These are phyloP conservation scores for Uloborus plumipes DNA, from an alignment of 2,888 invertebrate species.

Conservation along the genomic window DNA sequence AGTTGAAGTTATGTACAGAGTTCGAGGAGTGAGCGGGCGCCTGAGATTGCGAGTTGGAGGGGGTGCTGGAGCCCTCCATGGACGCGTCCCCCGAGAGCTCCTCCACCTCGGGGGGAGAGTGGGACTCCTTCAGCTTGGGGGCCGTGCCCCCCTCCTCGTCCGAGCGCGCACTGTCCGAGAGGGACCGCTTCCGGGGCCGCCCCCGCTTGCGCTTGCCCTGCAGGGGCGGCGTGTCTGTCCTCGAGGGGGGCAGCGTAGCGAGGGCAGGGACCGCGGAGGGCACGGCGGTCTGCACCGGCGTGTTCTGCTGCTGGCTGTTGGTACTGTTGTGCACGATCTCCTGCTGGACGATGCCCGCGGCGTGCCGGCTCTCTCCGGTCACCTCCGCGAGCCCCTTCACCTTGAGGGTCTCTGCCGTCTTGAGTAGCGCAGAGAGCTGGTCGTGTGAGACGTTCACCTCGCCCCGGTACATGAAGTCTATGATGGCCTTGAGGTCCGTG, in stretches of 20 bases:
- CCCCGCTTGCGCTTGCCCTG: constrained; percentile 62
- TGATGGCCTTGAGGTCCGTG: constrained; percentile 89
- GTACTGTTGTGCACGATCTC: constrained; percentile 24
- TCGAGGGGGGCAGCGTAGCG: constrained; percentile 29
- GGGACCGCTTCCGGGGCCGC: constrained; percentile 59
- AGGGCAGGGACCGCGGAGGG: not conserved
- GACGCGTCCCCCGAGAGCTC: constrained; percentile 63
- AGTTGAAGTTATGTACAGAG: constrained; percentile 50
- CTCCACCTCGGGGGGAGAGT: constrained; percentile 62
- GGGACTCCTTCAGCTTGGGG: constrained; percentile 62
- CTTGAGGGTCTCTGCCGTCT: constrained; percentile 91
- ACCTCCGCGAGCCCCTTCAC: constrained; percentile 85
- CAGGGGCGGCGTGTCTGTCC: constrained; percentile 63
- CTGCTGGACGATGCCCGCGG: constrained; percentile 59
- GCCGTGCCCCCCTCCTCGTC: constrained; percentile 60
- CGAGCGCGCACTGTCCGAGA: constrained; percentile 58
- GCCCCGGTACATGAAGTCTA: constrained; percentile 95
- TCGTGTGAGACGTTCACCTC: constrained; percentile 95
- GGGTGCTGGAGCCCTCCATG: constrained; percentile 52
- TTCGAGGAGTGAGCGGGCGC: constrained; percentile 61
- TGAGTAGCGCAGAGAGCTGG: constrained; percentile 87
- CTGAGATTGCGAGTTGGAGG: constrained; percentile 64
- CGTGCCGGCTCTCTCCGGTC: constrained; percentile 78
- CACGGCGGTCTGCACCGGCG: constrained; percentile 12
- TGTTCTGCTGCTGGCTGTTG: too few relatives aligned